These are phyloP conservation scores for Oncorhynchus kisutch DNA, from an alignment of 2,113 vertebrate species.

Conservation along the genomic window DNA sequence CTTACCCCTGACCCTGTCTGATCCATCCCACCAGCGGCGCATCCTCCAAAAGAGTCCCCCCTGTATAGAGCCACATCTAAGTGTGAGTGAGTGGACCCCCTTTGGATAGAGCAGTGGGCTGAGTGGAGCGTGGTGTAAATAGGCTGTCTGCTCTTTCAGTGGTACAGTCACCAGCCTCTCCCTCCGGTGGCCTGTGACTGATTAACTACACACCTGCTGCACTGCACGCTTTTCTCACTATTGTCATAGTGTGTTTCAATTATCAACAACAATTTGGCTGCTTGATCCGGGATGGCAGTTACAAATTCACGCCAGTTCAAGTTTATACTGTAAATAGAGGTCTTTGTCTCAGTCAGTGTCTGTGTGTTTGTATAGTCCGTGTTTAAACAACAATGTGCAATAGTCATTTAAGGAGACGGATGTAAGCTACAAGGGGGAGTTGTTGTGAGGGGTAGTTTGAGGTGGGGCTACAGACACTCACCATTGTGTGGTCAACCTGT, in stretches of 20 bases:
- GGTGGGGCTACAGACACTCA: conserved; percentile 58
- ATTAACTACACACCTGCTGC: conserved; percentile 75
- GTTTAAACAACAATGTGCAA: conserved; percentile 19
- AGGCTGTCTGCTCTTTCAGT: conserved; percentile 14
- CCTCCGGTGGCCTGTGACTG: conserved; percentile 52
- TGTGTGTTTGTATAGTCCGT: conserved; percentile 29
- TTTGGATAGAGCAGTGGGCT: conserved; percentile 22
- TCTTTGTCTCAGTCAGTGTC: conserved; percentile 42
- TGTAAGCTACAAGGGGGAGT: conserved; percentile 20
- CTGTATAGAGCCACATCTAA: neutral
- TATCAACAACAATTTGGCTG: conserved; percentile 67
- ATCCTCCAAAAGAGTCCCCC: conserved; percentile 53
- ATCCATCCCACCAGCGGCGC: conserved; percentile 45
- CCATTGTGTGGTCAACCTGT: conserved; percentile 77
- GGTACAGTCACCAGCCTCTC: conserved; percentile 32
- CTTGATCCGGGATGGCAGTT: conserved; percentile 56
- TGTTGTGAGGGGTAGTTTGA: conserved; percentile 33
- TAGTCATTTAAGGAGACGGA: conserved; percentile 30
- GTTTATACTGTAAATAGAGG: conserved; percentile 43
- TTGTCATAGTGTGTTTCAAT: conserved; percentile 64
- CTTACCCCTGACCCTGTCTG: conserved; percentile 41
- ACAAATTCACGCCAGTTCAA: conserved; percentile 60
- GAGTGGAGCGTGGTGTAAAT: conserved; percentile 19
- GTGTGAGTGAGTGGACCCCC: neutral
- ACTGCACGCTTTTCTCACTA: conserved; percentile 56